Conservation (phyloP, 2,888 invertebrate species). For the Cerceris rybyensis region DNA sequence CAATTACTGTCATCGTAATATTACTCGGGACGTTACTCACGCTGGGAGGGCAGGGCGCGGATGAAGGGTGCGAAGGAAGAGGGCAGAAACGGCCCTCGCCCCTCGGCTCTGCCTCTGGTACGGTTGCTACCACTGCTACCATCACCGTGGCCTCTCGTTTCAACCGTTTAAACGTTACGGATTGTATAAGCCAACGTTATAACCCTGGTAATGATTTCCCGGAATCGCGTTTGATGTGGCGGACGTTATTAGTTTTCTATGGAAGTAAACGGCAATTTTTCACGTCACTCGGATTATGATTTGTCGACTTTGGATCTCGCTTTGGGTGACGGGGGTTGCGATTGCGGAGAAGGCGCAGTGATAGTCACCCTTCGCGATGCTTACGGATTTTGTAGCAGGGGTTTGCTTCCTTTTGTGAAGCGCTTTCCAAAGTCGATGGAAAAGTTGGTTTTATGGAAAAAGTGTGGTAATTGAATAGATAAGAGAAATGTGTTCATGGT, state of each 20-base stretch:
- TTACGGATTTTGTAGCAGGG: not conserved
- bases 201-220: slow-evolving; percentile 72
- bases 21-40: slow-evolving; percentile 78
- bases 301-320: slow-evolving; percentile 51
- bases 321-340: slow-evolving; percentile 5
- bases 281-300: slow-evolving; percentile 64
- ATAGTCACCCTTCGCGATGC: slow-evolving; percentile 11
- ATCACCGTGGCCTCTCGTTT: slow-evolving; percentile 31
- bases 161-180: slow-evolving; percentile 60
- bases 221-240: slow-evolving; percentile 72
- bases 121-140: slow-evolving; percentile 10
- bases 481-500: not conserved
- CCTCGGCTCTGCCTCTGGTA: slow-evolving; percentile 2
- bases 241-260: slow-evolving; percentile 73
- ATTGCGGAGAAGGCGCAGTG: not conserved
- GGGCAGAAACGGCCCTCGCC: slow-evolving; percentile 47
- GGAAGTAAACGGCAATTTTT: slow-evolving; percentile 66
- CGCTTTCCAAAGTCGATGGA: not conserved
- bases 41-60: slow-evolving; percentile 57
- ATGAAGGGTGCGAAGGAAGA: slow-evolving; percentile 1
- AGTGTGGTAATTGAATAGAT: not conserved
- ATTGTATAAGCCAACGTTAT: slow-evolving; percentile 46
- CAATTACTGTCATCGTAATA: slow-evolving; percentile 81
- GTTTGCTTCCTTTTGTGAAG: not conserved
- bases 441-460: not conserved